Base-by-base conservation (phyloP, 2,113 vertebrate genomes). In the Sinocyclocheilus anophthalmus region DNA sequence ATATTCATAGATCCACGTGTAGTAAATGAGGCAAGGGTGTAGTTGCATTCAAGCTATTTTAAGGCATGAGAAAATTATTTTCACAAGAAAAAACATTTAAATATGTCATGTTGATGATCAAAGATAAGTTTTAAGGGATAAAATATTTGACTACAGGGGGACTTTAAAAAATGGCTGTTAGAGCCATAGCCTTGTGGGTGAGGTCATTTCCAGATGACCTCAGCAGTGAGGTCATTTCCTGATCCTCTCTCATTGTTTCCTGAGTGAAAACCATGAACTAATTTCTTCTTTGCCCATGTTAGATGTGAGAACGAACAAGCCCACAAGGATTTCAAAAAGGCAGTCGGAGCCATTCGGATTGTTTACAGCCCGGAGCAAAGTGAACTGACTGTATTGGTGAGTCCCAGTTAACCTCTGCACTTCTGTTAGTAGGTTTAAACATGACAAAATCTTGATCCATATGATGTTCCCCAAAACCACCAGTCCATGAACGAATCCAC, bases 311-410 rank as follows among this genome's bases (percentile, higher is more conserved):
- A 79, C 37, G 96, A 97, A 61, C 95, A 94, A 0, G 96, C 95
- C 6, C 97, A 98, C 85, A 97, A 97, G 90, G 97, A 98, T 18
- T 98, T 98, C 87, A 97, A 97, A 91, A 97, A 97, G 90, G 96
- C 96, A 0, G 94, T 98, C 48, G 96, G 94, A 83, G 96, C 97
- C 0, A 95, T 94, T 88, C 94, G 94, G 85, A 95, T 98, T 84
- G 92, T 96, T 70, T 96, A 95, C 90, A 96, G 94, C 88, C 88
- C 94, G 12, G 95, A 96, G 80, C 94, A 92, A 87, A 94, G 93
- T 88, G 92, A 97, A 45, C 94, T 97, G 24, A 89, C 96, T 81
- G 95, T 97, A 73, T 91, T 98, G 94, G 97, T 98, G 90, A 95
- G 95, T 89, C 67, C 48, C 11, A 59, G n/a, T 48, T 18, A 20